Evolutionary conservation across 1,140 invertebrate genomes (phyloP), one percentile per base, ranked within the genome.

Genomic region (Euura saliciscinereae): DNA sequence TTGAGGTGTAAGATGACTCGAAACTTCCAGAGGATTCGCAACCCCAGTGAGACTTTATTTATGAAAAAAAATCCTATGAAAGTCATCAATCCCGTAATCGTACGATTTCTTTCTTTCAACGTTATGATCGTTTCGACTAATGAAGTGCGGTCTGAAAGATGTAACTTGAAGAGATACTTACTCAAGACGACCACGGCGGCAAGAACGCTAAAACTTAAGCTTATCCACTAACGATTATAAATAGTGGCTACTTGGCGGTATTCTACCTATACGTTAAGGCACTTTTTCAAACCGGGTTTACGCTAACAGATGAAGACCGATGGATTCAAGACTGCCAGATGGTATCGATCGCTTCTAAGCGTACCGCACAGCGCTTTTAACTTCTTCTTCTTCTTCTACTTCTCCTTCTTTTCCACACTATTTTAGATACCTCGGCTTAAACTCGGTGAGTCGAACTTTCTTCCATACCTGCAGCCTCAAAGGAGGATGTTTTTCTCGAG

Each of bases 321-420:
- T 59, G 51, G 51, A 59, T 59, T 59, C 6, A 59, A 59, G 51
- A 59, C 51, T 59, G 51, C 51, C 51, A 59, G 51, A n/a, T 59
- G 51, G 51, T 59, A 59, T 59, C 51, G 51, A 59, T n/a, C 51
- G 28, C 28, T 28, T 28, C 28, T n/a, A n/a, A 11, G 51, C 51
- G 5, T 11, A 11, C 51, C 51, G 5, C 51, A 59, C 51, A 59
- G 51, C 51, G 6, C 51, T n/a, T 4, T n/a, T n/a, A 59, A 59
- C 51, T 59, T 59, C 51, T 59, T 59, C 51, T 10, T 59, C 51
- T 59, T 59, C 51, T 59, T 59, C 13, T 59, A 11, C 51, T 59
- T 59, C 51, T 59, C 13, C 51, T 59, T 59, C 51, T 59, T 59
- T 59, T n/a, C 13, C 51, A 11, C 6, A 59, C 51, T 59, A 59